Conservation (phyloP, 2,797 vertebrate species). For the Rhinogobio ventralis region DNA sequence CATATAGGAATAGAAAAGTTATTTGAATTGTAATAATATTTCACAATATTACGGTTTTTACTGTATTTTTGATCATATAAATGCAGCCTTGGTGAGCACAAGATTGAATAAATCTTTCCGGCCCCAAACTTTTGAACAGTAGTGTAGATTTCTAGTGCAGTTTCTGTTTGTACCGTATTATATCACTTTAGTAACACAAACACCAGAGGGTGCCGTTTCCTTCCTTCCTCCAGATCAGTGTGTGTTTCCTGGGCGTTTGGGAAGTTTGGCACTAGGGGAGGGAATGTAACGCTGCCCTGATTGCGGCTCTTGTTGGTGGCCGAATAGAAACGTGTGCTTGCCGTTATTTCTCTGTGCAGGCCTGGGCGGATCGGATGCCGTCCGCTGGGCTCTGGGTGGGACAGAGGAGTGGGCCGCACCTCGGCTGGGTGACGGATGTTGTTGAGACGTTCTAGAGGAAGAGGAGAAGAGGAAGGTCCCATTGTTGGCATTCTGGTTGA, state of each 20-base stretch:
- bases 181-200: background rate
- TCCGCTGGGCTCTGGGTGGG: slow-evolving; percentile 62
- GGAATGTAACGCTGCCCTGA: slow-evolving; percentile 67
- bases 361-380: slow-evolving; percentile 41
- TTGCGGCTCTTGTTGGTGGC: slow-evolving; percentile 67
- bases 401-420: slow-evolving; percentile 44
- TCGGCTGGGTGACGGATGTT: slow-evolving; percentile 44
- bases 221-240: slow-evolving; percentile 41
- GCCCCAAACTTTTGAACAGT: background rate
- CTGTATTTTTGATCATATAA: background rate
- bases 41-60: background rate
- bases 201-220: background rate
- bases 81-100: background rate
- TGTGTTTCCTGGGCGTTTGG: slow-evolving; percentile 69
- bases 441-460: slow-evolving; percentile 55
- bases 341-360: slow-evolving; percentile 62
- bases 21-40: background rate
- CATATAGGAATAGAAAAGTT: background rate
- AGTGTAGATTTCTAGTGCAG: background rate
- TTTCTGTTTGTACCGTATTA: slow-evolving; percentile 21
- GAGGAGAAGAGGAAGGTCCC: slow-evolving; percentile 80
- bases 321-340: slow-evolving; percentile 82
- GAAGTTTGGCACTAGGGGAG: slow-evolving; percentile 70
- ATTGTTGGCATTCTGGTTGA: slow-evolving; percentile 81
- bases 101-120: background rate